These are phyloP conservation scores for Eilema depressum DNA, from an alignment of 2,888 invertebrate genomes.

Conservation along the genomic window DNA sequence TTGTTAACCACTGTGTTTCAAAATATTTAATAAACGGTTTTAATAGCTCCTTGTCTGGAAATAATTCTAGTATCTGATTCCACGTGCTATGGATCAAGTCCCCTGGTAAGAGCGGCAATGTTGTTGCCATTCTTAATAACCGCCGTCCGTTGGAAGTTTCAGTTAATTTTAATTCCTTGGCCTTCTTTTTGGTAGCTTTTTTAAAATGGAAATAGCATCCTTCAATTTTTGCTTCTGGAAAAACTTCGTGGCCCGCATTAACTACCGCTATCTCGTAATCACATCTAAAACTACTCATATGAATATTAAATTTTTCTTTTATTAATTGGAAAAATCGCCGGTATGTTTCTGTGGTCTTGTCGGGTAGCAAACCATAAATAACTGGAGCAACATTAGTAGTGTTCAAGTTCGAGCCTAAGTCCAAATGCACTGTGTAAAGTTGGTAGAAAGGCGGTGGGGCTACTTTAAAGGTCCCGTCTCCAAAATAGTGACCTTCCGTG, in stretches of 20 bases:
- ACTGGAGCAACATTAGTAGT: slow-evolving; percentile 29
- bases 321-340: slow-evolving; percentile 5
- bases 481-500: neutral
- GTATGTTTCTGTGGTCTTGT: slow-evolving; percentile 25
- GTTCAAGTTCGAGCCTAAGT: slow-evolving; percentile 19
- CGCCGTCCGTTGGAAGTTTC: slow-evolving; percentile 4
- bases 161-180: neutral
- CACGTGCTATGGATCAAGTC: slow-evolving; percentile 20
- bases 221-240: neutral
- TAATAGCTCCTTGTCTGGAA: too few relatives aligned
- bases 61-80: too few relatives aligned
- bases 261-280: neutral
- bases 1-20: too few relatives aligned
- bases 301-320: too few relatives aligned
- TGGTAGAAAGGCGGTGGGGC: slow-evolving; percentile 22
- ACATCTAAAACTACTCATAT: neutral
- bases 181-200: neutral
- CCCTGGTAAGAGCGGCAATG: slow-evolving; percentile 76
- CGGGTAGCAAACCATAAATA: slow-evolving; percentile 25
- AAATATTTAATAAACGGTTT: too few relatives aligned
- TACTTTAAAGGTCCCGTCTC: neutral
- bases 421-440: slow-evolving; percentile 19
- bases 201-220: neutral
- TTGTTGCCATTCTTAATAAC: slow-evolving; percentile 50
- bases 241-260: slow-evolving; percentile 3